Evolutionary conservation across 1,140 invertebrate species (phyloP), one percentile per base, ranked within the genome.

Genomic region (Araneus ventricosus): DNA sequence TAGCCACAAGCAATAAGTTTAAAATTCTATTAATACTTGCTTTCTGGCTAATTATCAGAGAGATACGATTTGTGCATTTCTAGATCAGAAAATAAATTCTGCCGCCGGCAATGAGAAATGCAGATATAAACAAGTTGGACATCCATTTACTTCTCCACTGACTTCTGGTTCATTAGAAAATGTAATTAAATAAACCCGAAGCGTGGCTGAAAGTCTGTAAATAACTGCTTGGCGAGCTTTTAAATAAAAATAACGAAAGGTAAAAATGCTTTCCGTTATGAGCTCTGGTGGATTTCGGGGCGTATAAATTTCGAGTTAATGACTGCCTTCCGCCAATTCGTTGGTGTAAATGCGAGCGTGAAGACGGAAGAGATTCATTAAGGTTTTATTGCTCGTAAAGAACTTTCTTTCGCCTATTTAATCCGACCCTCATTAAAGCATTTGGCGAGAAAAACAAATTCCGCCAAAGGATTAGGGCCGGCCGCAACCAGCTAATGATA

Each of bases 311-410:
- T 14, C 30, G 14, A 27, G 70, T 75, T 75, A 75, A 75, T 75
- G 70, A 75, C 30, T 37, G 70, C 34, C 45, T 75, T 75, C 70
- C 70, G 70, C 70, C 70, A 75, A 75, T 75, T 75, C 30, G 70
- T 75, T 75, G 70, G 70, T 27, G 63, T 67, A 30, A 67, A 67
- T 30, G 63, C 27, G 63, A 67, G 45, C 59, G 1, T 22, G 24
- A 5, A n/a, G 70, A 75, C 70, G 70, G 70, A 75, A 75, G 70
- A 4, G 30, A 75, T 75, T 75, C 70, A 75, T 75, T 75, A 75
- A 75, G 27, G 70, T 37, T 75, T 75, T 75, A 75, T 75, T 75
- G 70, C 70, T 20, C 14, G 70, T 34, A 75, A 75, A 75, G 70
- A 75, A 75, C 70, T 75, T 17, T 75, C 30, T 75, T 75, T 75